Evolutionary conservation across 2,113 vertebrate genomes (phyloP), one percentile per base, ranked within the genome.

Genomic region (Puma concolor): DNA sequence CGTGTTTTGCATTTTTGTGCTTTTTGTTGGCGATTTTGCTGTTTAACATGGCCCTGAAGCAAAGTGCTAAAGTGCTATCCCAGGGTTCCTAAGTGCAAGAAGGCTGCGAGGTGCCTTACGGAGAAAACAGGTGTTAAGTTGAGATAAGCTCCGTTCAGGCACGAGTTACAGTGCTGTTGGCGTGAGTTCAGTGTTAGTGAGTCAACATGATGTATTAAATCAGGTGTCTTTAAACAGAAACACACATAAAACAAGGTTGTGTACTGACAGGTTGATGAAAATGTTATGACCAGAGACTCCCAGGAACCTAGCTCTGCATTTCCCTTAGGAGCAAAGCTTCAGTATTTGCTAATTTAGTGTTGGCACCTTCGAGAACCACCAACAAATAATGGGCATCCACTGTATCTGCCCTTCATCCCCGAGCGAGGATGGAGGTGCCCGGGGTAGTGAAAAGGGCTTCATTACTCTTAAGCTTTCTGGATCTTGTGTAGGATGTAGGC

Each of bases 371-470:
- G 7, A 11, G 60, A 23, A 21, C 16, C 23, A 2, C n/a, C 2
- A 0, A 0, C 3, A 15, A 48, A 38, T 25, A 64, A 48, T 2
- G 0, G 41, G 63, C 31, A 64, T 8, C 1, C 5, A 33, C 1
- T 1, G 33, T 6, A 19, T 2, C 67, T 25, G 67, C 29, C 60
- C 72, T 48, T 67, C 31, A 3, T 25, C n/a, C 4, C 17, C n/a
- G n/a, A 38, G 52, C 17, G 52, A 57, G 76, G 21, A 17, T 14
- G 23, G 31, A 5, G 13, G 63, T 9, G 3, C 0, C 0, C 0
- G 3, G 52, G 54, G 27, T 7, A 11, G 19, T 4, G 15, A 71
- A 27, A 44, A 41, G 4, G 21, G 5, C 31, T 64, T 50, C 25
- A 16, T 7, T 4, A 19, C 63, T 31, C 25, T 13, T 16, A 9